These are phyloP conservation scores for Prosopocoilus inquinatus DNA, from an alignment of 2,888 invertebrate species.

Conservation along the genomic window DNA sequence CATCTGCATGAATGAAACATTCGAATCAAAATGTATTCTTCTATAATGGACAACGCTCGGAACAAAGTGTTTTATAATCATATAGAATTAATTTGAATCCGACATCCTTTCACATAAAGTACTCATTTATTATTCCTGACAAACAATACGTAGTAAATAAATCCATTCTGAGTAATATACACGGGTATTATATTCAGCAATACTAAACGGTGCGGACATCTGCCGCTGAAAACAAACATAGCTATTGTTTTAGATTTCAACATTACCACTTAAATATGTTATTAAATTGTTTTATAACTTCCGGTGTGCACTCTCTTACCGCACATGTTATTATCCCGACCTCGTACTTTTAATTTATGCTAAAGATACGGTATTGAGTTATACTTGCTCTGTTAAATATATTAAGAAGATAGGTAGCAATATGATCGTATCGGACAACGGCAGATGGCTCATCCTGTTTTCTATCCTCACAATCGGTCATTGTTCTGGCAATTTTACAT, in stretches of 20 bases:
- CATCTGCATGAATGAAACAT: not conserved
- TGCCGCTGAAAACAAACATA: conserved; percentile 45
- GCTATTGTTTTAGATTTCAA: conserved; percentile 49
- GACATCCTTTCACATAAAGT: conserved; percentile 38
- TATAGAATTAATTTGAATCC: conserved; percentile 36
- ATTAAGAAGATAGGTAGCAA: conserved; percentile 28
- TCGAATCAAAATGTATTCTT: not conserved
- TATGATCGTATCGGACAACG: conserved; percentile 25
- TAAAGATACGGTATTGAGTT: conserved; percentile 42
- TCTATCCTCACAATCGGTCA: conserved; percentile 43
- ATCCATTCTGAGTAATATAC: conserved; percentile 31
- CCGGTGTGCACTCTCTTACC: conserved; percentile 40
- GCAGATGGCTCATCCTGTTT: conserved; percentile 35
- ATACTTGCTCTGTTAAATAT: conserved; percentile 35
- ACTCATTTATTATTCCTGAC: conserved; percentile 33
- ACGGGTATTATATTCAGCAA: conserved; percentile 38
- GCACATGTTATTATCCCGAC: conserved; percentile 37
- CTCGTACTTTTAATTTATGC: conserved; percentile 44
- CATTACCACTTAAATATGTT: conserved; percentile 50
- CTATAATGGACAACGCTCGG: conserved; percentile 2
- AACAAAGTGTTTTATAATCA: conserved; percentile 33
- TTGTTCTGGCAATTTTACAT: conserved; percentile 45
- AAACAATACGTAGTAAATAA: conserved; percentile 47
- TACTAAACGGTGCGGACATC: conserved; percentile 44
- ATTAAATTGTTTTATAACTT: conserved; percentile 52